Percentiles rank a stretch among this genome's conserved stretches.
Evolutionary conservation across 2,113 vertebrate genomes (phyloP).

Genomic region (Ardeotis arabs): DNA sequence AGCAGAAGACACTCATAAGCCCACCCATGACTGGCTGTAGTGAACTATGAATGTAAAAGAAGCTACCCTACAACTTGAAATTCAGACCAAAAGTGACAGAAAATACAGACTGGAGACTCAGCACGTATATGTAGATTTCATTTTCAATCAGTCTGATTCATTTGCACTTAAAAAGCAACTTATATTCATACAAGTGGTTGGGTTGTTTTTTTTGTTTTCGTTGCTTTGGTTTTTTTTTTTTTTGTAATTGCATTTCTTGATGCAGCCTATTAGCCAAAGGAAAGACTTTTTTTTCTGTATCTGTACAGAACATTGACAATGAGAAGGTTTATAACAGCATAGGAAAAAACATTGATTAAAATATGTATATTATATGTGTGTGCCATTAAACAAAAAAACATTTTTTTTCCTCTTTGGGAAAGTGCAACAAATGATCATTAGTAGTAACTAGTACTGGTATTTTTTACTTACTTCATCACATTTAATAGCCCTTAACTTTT

Average conservation of each 20-base stretch:
- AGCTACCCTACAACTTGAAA: neutral
- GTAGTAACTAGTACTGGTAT: neutral
- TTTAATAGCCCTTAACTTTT: neutral
- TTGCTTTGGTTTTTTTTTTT: neutral
- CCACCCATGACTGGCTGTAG: neutral
- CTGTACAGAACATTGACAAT: neutral
- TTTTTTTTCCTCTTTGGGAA: neutral
- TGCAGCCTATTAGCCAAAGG: neutral
- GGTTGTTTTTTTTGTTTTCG: too few relatives aligned
- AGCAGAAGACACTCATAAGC: neutral
- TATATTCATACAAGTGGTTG: neutral
- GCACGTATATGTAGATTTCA: neutral
- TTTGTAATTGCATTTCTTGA: neutral
- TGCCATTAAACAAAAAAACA: neutral
- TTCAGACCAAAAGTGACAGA: neutral
- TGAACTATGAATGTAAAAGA: neutral
- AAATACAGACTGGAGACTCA: neutral
- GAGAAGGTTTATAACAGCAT: neutral
- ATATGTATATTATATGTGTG: neutral
- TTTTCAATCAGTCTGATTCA: neutral
- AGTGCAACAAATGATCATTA: neutral
- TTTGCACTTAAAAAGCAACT: conserved; percentile 24
- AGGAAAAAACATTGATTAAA: neutral
- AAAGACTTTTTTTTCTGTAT: neutral
- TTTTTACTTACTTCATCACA: neutral